Base-by-base conservation (phyloP, 53 echinoderm and acorn worm species). In the Hippasteria phrygiana region DNA sequence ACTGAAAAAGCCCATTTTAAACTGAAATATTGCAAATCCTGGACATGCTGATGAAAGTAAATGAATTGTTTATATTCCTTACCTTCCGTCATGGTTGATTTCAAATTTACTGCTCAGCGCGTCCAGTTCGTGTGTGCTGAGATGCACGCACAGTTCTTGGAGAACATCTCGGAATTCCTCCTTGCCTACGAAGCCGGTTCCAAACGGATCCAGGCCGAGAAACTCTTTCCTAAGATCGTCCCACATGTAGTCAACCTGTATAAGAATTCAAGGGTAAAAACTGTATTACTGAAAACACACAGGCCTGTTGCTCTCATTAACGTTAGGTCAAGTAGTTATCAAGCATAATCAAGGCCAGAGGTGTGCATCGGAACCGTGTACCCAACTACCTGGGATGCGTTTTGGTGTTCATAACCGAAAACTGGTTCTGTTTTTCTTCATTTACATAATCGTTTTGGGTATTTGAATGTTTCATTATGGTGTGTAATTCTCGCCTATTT, bases 231-330 rank as follows among this genome's bases (percentile, higher is more conserved):
- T 90, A 7, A 97, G 92, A 62, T 97, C 97, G 56, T 97, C 92
- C 97, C 97, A 97, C 90, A 92, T 93, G 90, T 95, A 97, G 62
- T 97, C 97, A 47, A 96, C 93, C 96, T 96, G 45, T 26, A 59
- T 8, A 51, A 24, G 59, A 24, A 59, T 24, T 24, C 26, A 22
- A 22, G 22, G 8, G 7, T 31, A 53, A 71, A 32, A 69, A 42
- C 37, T 5, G 16, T 4, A 12, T 31, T 5, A 14, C 27, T n/a
- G 37, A 62, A 24, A 14, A 17, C 24, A 59, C 34, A n/a, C 31
- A 56, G 6, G 18, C 6, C n/a, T 11, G 12, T 51, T 2, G 3
- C 51, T 51, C 20, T 17, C 51, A 2, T 51, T 51, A 14, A 51
- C n/a, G n/a, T n/a, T n/a, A n/a, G n/a, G n/a, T n/a, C n/a, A n/a